These are phyloP conservation scores for Scylla paramamosain DNA, from an alignment of 1,140 invertebrate genomes.

Conservation along the genomic window DNA sequence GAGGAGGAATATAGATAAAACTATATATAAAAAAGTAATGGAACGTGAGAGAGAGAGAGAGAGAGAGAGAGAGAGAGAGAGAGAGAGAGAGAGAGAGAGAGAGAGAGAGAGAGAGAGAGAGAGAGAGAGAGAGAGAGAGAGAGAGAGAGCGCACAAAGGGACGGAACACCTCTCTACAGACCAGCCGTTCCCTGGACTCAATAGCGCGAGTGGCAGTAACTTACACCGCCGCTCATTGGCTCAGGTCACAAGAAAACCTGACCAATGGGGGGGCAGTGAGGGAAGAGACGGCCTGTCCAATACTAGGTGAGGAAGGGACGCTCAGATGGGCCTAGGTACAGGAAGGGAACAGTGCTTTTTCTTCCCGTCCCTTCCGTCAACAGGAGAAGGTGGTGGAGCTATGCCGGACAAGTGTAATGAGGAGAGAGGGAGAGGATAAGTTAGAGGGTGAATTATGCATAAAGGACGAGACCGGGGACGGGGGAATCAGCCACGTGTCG, in stretches of 20 bases:
- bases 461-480: background rate
- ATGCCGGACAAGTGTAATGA: background rate
- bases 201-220: background rate
- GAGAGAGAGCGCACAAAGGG: conserved; percentile 25
- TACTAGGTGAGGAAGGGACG: background rate
- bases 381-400: background rate
- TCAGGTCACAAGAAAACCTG: background rate
- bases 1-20: background rate
- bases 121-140: conserved; percentile 56
- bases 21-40: no score
- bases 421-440: background rate
- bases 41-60: background rate
- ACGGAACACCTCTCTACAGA: background rate
- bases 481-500: background rate
- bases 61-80: background rate
- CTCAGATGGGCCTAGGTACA: background rate
- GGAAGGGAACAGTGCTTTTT: background rate
- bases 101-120: background rate
- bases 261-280: background rate
- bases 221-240: background rate
- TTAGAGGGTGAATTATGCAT: background rate
- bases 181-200: background rate
- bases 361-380: background rate
- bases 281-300: background rate
- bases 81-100: background rate